A percentile compares a stretch with the other conserved stretches of the same genome.
phyloP scores from a whole-genome alignment of 2,113 vertebrate species.

The Thalassoma bifasciatum region DNA sequence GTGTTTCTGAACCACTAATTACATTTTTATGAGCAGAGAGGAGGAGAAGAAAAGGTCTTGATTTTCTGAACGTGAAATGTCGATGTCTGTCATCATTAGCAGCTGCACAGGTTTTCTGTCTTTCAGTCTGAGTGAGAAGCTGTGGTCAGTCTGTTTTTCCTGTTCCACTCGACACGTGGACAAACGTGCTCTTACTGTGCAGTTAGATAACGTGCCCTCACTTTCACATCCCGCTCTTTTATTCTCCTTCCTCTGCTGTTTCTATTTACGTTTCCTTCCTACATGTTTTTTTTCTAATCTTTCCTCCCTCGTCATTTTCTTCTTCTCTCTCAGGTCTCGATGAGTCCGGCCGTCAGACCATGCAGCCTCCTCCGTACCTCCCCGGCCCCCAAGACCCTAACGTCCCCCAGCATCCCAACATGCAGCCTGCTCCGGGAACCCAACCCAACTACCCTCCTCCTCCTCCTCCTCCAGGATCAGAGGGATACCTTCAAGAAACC shows the following conservation, averaged over 20 bases:
- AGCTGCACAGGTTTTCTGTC: conserved; percentile 14
- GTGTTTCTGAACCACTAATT: conserved; percentile 16
- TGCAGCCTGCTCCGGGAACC: conserved; percentile 79
- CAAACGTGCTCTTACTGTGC: conserved; percentile 11
- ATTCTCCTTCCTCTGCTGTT: conserved; percentile 32
- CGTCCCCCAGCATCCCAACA: conserved; percentile 73
- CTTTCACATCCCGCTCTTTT: conserved; percentile 4
- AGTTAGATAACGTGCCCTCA: conserved; percentile 43
- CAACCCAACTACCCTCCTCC: conserved; percentile 84
- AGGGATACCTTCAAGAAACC: conserved; percentile 85
- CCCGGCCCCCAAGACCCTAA: conserved; percentile 69
- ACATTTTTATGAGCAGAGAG: background rate
- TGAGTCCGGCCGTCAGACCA: conserved; percentile 85
- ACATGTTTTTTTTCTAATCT: conserved; percentile 16
- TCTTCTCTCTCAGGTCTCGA: conserved; percentile 80
- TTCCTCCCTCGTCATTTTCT: conserved; percentile 6
- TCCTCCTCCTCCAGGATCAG: conserved; percentile 78
- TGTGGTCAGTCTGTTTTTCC: conserved; percentile 26
- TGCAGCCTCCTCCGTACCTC: conserved; percentile 89
- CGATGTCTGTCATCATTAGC: conserved; percentile 60
- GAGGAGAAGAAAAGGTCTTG: background rate
- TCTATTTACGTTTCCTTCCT: conserved; percentile 43
- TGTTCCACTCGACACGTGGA: conserved; percentile 5
- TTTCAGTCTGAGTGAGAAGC: conserved; percentile 34
- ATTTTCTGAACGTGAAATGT: conserved; percentile 30